These are phyloP conservation scores for Willowsia nigromaculata DNA, from an alignment of 2,888 invertebrate genomes.

Conservation along the genomic window DNA sequence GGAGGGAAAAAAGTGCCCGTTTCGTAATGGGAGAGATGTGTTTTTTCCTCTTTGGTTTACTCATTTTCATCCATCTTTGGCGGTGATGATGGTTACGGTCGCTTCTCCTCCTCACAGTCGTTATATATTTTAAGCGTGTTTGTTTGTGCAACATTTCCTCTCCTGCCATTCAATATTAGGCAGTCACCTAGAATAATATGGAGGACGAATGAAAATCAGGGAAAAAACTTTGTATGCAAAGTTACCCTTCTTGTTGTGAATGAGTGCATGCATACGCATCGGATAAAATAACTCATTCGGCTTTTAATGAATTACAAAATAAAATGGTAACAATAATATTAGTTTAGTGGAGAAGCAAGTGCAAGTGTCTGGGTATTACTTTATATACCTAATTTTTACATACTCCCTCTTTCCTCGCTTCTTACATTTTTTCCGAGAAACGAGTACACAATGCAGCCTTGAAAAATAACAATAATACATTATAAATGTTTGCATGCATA, in stretches of 20 bases:
- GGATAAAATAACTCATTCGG: conserved; percentile 10
- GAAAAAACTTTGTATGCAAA: neutral
- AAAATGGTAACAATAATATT: conserved; percentile 24
- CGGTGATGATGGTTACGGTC: neutral
- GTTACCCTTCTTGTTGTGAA: neutral
- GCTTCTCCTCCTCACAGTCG: neutral
- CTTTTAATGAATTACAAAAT: conserved; percentile 54
- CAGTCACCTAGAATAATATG: no score
- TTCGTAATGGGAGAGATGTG: neutral
- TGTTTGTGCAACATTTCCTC: conserved; percentile 63
- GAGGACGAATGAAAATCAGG: no score
- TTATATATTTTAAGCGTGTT: conserved; percentile 36
- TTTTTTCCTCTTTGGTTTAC: conserved; percentile 16
- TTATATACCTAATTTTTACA: neutral
- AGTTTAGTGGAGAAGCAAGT: neutral
- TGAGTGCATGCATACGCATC: neutral
- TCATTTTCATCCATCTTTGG: conserved; percentile 58
- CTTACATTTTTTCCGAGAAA: no score
- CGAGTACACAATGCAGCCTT: no score
- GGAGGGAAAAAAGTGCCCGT: conserved; percentile 31
- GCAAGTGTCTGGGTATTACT: neutral
- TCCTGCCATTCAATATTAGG: no score
- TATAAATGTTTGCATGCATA: no score
- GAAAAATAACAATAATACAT: no score
- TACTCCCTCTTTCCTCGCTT: neutral